Evolutionary conservation across 2,888 invertebrate genomes (phyloP), one percentile per base, ranked within the genome.

Genomic region (Cynaeus angustus): DNA sequence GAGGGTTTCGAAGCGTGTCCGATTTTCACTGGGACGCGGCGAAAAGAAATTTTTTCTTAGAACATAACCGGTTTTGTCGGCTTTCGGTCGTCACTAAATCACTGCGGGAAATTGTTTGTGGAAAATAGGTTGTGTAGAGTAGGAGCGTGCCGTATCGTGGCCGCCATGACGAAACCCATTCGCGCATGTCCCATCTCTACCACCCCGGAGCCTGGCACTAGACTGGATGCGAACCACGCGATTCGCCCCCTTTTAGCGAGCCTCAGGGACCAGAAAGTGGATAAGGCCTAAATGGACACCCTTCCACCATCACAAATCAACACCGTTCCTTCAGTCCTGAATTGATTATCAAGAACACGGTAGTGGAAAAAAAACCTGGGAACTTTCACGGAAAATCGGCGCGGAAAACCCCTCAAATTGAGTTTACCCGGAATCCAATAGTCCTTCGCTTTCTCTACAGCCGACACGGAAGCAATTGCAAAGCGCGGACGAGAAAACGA

Each of bases 111-210:
- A 66, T 66, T 59, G 66, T 66, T 65, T 50, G 56, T 59, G 53
- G 66, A 70, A 70, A 70, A 66, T 70, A 70, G 66, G 58, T 70
- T 66, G 59, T 86, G 86, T 86, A 59, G 85, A 86, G 85, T 86
- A 84, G 86, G 86, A 86, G 86, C 86, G 85, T 87, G 86, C 87
- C 85, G 87, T 87, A 85, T 87, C 86, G 86, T 83, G 83, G 83
- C 85, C 86, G 88, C 87, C 88, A 88, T 88, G 86, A 87, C 88
- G 85, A 83, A 81, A 82, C 84, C 85, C 56, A 83, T 84, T 84
- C 84, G 86, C 86, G 87, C 87, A 87, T 86, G 87, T 86, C 86
- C 86, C 85, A 86, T 73, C 82, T 86, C 86, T 83, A 67, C 61
- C 72, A 66, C 53, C 67, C 70, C 70, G 67, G 72, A 73, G 70